Evolutionary conservation across 2,797 vertebrate genomes (phyloP).

Genomic region (Diglossa cyanea): DNA sequence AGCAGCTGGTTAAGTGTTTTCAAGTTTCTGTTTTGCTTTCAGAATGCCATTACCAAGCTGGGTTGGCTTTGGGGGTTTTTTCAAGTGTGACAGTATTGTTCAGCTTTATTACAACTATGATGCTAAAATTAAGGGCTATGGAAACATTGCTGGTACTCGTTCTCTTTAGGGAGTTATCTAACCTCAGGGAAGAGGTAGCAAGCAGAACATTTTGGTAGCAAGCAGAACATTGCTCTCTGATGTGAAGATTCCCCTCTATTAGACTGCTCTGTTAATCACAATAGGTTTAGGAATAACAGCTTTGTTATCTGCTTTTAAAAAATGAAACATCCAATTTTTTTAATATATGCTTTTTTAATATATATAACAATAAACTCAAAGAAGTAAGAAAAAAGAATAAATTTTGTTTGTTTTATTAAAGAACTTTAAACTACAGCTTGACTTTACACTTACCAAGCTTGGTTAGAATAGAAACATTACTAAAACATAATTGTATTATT

Average conservation of each 20-base stretch:
- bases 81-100: not conserved
- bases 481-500: not conserved
- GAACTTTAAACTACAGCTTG: not conserved
- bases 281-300: not conserved
- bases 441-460: not conserved
- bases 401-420: not conserved
- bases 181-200: not conserved
- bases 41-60: not conserved
- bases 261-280: not conserved
- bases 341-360: not conserved
- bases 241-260: not conserved
- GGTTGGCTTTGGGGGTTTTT: not conserved
- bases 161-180: not conserved
- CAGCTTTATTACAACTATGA: not conserved
- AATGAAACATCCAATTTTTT: rapidly evolving
- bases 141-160: not conserved
- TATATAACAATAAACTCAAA: not conserved
- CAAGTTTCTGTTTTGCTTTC: not conserved
- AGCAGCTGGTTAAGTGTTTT: not conserved
- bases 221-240: not conserved
- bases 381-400: not conserved
- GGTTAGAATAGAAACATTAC: not conserved
- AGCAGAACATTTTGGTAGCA: not conserved
- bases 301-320: not conserved
- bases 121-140: not conserved